Conservation (phyloP, 2,888 invertebrate genomes). For the Heliothis peltigera region DNA sequence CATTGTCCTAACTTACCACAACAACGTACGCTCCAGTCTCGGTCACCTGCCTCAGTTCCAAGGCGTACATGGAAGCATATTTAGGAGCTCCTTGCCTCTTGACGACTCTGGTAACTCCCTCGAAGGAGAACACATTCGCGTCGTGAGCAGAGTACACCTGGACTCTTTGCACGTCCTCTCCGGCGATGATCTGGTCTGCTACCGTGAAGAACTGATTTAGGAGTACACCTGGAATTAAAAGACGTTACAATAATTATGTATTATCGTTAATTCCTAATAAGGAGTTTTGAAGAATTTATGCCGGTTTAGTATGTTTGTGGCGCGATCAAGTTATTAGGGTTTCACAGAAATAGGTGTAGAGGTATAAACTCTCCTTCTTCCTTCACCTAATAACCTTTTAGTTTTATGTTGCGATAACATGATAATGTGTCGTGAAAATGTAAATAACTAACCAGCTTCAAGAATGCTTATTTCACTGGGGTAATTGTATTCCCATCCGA, state of each 20-base stretch:
- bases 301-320: too few relatives aligned
- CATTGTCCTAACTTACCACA: slow-evolving; percentile 71
- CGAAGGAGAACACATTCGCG: slow-evolving; percentile 60
- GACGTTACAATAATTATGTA: too few relatives aligned
- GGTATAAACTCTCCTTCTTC: too few relatives aligned
- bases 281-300: too few relatives aligned
- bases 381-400: not conserved
- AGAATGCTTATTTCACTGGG: slow-evolving; percentile 47
- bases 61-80: slow-evolving; percentile 56
- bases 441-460: slow-evolving; percentile 62
- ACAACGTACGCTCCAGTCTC: slow-evolving; percentile 67
- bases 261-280: too few relatives aligned
- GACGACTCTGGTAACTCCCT: slow-evolving; percentile 45
- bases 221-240: slow-evolving; percentile 54
- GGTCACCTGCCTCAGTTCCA: slow-evolving; percentile 67
- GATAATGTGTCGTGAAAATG: too few relatives aligned
- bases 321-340: too few relatives aligned
- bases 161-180: slow-evolving; percentile 52
- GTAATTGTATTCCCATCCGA: slow-evolving; percentile 55
- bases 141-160: slow-evolving; percentile 68
- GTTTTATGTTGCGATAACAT: too few relatives aligned
- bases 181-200: slow-evolving; percentile 54
- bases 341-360: too few relatives aligned
- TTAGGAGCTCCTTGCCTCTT: slow-evolving; percentile 60
- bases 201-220: slow-evolving; percentile 62